Base-by-base conservation (phyloP, 2,113 vertebrate genomes). In the Sterrhoptilus dennistouni region DNA sequence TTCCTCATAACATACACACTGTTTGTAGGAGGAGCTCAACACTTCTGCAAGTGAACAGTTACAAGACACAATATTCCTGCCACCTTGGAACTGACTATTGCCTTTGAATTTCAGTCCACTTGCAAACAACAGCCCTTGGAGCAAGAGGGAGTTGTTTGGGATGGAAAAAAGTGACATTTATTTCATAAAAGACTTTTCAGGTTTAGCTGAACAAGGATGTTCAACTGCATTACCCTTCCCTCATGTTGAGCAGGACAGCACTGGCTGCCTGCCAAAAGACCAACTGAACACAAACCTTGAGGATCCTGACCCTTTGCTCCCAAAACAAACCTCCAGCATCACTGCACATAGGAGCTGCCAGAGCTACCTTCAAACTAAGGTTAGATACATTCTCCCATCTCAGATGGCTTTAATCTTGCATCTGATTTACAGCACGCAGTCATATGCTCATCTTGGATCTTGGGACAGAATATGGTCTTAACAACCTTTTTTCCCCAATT, bases 221-320 rank as follows among this genome's bases (percentile, higher is more conserved):
- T 80, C 21, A 85, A 8, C 54, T 28, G 75, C 57, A 35, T 0
- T 76, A 81, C 65, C 74, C 70, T 87, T 89, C 49, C 63, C 61
- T 45, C 0, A 0, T 4, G 53, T 5, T 49, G 49, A 69, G 50
- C 36, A 57, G 76, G 49, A 66, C 68, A 60, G 76, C 1, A 0
- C 29, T 70, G 75, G 71, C 91, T 49, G n/a, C 18, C 87, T 83
- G 94, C 50, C 90, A 83, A 33, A 79, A 60, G 17, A 81, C 25
- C 59, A 75, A 75, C 19, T 23, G 64, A 81, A 60, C 60, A 92
- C 42, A 92, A 80, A 76, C 87, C 75, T 66, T 63, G 45, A 90
- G 24, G 38, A 88, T 69, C 33, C 45, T 85, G 87, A 85, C 87
- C 87, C 71, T 75, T 61, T 0, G 0, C 47, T 85, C 63, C 59